Evolutionary conservation across 2,888 invertebrate genomes (phyloP).

Genomic region (Pyrgus malvae): DNA sequence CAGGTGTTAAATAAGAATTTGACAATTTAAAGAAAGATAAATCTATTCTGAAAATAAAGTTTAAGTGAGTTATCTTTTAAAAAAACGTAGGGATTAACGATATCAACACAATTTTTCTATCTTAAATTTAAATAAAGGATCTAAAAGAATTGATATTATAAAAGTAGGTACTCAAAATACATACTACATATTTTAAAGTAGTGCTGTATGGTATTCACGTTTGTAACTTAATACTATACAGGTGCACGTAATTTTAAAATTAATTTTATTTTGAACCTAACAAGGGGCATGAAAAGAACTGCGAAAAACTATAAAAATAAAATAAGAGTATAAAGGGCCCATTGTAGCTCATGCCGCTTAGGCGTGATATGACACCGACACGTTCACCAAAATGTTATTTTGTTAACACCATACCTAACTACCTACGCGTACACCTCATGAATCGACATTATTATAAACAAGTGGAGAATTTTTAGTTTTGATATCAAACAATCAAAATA

Average conservation of each 20-base stretch:
- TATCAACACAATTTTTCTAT: not conserved
- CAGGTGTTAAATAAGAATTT: conserved; percentile 66
- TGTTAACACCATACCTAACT: not conserved
- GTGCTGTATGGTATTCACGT: not conserved
- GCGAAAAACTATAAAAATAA: not conserved
- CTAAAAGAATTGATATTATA: no score
- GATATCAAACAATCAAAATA: conserved; percentile 73
- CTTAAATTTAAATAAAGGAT: no score
- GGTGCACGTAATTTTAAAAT: not conserved
- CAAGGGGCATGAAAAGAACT: no score
- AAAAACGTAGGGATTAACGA: not conserved
- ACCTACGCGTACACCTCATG: not conserved
- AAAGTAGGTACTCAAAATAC: no score
- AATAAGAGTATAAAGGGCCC: not conserved
- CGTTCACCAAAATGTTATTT: no score
- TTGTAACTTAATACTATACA: not conserved
- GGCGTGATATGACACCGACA: conserved; percentile 7
- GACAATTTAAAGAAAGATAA: conserved; percentile 46
- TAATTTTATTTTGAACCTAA: not conserved
- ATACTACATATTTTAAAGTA: no score
- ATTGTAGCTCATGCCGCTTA: not conserved
- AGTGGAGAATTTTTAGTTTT: conserved; percentile 61
- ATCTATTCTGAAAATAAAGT: not conserved
- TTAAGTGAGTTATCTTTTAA: not conserved
- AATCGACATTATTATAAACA: conserved; percentile 52